Conservation (phyloP, 1,140 invertebrate genomes). For the Bombus superbus region DNA sequence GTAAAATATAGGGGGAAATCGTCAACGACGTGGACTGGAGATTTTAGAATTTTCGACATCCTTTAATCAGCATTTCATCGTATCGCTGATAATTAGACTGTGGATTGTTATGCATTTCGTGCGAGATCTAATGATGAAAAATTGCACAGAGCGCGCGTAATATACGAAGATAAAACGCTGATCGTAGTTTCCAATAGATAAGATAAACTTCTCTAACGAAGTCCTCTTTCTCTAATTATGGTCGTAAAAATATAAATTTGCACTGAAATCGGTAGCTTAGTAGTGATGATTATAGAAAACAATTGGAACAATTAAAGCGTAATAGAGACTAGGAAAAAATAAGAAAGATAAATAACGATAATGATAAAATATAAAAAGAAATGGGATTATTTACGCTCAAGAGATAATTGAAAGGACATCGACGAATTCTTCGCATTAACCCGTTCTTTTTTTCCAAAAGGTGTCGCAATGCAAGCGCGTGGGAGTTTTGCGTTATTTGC, state of each 20-base stretch:
- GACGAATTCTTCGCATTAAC: background rate
- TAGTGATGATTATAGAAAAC: background rate
- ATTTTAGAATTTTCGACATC: background rate
- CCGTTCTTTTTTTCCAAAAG: background rate
- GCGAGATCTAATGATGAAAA: background rate
- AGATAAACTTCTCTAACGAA: background rate
- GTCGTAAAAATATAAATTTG: too few relatives aligned
- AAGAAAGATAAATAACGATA: background rate
- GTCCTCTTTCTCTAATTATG: too few relatives aligned
- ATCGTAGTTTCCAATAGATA: background rate
- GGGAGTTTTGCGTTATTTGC: conserved; percentile 28
- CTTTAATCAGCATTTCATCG: background rate
- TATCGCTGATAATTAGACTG: background rate
- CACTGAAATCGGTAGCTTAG: too few relatives aligned
- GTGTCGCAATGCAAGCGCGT: conserved; percentile 26
- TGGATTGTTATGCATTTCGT: background rate
- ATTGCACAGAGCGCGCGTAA: background rate
- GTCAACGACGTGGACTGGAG: too few relatives aligned
- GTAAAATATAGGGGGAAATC: conserved; percentile 37
- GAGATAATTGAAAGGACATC: background rate
- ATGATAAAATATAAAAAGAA: background rate
- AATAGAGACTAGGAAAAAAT: too few relatives aligned
- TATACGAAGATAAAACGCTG: background rate
- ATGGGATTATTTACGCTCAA: background rate
- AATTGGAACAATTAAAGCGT: background rate